Evolutionary conservation across 2,888 invertebrate genomes (phyloP).

Genomic region (Archips xylosteana): DNA sequence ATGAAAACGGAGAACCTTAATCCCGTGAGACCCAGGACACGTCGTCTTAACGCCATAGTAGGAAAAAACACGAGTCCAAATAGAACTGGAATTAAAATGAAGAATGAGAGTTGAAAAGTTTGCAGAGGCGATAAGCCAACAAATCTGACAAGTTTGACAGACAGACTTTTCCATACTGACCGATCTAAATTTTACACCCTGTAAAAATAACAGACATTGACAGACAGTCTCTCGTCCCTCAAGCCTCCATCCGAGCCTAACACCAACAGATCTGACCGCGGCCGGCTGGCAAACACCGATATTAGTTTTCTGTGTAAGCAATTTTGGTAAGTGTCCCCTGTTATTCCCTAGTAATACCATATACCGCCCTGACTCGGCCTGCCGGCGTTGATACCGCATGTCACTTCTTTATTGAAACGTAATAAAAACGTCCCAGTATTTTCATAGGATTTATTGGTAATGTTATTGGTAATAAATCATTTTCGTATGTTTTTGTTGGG

Average conservation of each 20-base stretch:
- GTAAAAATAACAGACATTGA: no score
- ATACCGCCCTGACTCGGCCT: slow-evolving; percentile 55
- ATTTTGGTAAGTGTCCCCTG: slow-evolving; percentile 82
- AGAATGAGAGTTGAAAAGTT: no score
- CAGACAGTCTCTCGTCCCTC: slow-evolving; percentile 22
- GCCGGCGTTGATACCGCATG: slow-evolving; percentile 64
- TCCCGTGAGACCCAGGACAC: no score
- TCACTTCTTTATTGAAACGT: slow-evolving; percentile 72
- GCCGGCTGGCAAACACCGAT: slow-evolving; percentile 82
- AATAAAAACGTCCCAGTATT: slow-evolving; percentile 55
- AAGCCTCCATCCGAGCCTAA: slow-evolving; percentile 14
- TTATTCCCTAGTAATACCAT: slow-evolving; percentile 72
- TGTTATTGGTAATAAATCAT: slow-evolving; percentile 53
- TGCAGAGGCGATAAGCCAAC: no score
- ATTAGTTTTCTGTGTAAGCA: slow-evolving; percentile 85
- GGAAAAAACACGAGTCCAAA: no score
- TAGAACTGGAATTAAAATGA: no score
- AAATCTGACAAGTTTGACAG: no score
- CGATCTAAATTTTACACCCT: no score
- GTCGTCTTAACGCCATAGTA: no score
- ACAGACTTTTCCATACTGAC: no score
- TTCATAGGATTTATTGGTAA: slow-evolving; percentile 44
- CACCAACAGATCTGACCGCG: slow-evolving; percentile 55
- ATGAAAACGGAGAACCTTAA: no score
- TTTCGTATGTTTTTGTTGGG: slow-evolving; percentile 40